Evolutionary conservation across 1,140 invertebrate genomes (phyloP), one percentile per base, ranked within the genome.

Genomic region (Heliconius hewitsoni): DNA sequence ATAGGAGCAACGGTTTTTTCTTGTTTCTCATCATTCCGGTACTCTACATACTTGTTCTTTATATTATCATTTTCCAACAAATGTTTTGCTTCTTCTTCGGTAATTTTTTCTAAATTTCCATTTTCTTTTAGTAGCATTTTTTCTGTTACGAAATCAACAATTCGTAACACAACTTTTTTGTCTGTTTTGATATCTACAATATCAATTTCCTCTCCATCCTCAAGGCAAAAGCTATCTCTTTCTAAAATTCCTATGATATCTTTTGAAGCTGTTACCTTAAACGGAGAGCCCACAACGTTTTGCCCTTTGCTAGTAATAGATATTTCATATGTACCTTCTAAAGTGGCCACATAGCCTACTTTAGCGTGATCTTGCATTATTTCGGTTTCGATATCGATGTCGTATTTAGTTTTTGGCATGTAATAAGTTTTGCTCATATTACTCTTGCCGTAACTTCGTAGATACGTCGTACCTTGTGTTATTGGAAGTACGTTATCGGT

Each of bases 111-210:
- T 37, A 95, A 87, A 30, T 86, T 82, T 16, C 95, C 95, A 87
- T 95, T 94, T 86, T 95, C 95, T 81, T 89, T 94, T 23, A 95
- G 75, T 66, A 95, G 80, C 95, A 95, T 95, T 88, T 95, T 95
- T 85, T 95, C 95, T 39, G 93, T 94, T 9, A 95, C 94, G 87
- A 95, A 95, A 82, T 95, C 95, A 27, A 95, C 94, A 74, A 95
- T 95, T 76, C 94, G 89, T 77, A 94, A 86, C 11, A 95, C 91
- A 23, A 94, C 91, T 88, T 94, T 95, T 88, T 89, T 91, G 70
- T 95, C 94, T 13, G 86, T 86, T 84, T 94, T 93, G 8, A 89
- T 77, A 78, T 95, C 93, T 55, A 93, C 88, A 76, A 93, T 91
- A 72, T 91, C 85, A 50, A 94, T 91, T 90, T 94, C 91, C 88